Evolutionary conservation across 2,797 vertebrate genomes (phyloP).

Genomic region (Picus viridis): DNA sequence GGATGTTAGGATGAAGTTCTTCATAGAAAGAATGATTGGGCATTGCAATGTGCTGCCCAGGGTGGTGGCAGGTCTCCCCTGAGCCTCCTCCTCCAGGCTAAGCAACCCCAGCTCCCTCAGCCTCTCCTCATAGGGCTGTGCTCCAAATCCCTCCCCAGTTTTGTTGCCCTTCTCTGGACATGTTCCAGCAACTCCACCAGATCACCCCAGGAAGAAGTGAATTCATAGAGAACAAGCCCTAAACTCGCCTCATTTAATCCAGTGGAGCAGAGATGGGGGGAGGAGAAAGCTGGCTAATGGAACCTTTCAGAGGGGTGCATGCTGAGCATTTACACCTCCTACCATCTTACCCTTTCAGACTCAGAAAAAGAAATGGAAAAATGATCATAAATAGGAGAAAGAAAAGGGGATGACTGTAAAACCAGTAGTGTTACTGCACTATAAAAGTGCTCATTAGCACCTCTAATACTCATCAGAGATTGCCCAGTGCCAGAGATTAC

Average conservation of each 20-base stretch:
- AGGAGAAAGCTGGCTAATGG: not conserved
- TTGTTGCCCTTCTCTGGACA: no score
- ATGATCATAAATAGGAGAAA: not conserved
- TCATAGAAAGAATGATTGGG: no score
- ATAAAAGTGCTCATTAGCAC: not conserved
- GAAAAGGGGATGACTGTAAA: not conserved
- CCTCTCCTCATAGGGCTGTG: no score
- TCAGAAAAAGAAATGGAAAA: not conserved
- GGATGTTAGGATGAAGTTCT: no score
- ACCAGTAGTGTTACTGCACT: not conserved
- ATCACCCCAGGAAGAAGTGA: not conserved
- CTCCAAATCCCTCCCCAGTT: no score
- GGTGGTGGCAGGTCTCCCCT: no score
- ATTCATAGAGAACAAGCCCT: not conserved
- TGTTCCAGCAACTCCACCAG: not conserved
- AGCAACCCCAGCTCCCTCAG: no score
- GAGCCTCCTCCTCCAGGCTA: no score
- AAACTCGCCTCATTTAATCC: not conserved
- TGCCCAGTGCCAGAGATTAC: not conserved
- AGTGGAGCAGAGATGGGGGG: not conserved
- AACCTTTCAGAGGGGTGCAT: rapidly evolving
- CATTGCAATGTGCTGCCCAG: no score
- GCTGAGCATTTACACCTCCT: not conserved
- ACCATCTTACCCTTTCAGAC: not conserved
- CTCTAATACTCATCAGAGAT: not conserved